phyloP scores from a whole-genome alignment of 2,113 vertebrate species.

The Anoura caudifer region DNA sequence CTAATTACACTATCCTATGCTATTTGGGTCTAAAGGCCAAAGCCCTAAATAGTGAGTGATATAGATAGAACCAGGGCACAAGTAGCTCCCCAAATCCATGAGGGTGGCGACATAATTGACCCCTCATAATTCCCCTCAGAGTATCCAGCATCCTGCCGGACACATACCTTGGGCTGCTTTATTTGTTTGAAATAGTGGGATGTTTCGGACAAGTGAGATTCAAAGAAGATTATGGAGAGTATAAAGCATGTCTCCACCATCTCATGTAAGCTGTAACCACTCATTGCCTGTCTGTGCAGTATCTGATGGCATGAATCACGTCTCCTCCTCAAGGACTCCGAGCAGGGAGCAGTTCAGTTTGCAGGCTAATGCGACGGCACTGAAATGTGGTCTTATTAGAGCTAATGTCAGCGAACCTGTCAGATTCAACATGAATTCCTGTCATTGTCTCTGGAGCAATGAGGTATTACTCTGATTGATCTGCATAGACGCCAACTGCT shows the following conservation, averaged over 20 bases:
- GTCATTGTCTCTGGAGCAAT: conserved; percentile 8
- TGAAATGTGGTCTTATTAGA: conserved; percentile 38
- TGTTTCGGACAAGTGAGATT: not conserved
- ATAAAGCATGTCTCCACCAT: not conserved
- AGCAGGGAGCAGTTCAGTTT: not conserved
- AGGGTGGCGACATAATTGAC: accelerated
- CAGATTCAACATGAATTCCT: not conserved
- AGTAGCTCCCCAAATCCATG: not conserved
- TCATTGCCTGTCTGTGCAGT: not conserved
- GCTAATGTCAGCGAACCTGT: conserved; percentile 16
- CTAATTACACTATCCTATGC: not conserved
- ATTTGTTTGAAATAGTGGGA: not conserved
- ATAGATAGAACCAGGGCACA: not conserved
- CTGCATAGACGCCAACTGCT: not conserved
- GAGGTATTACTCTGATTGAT: conserved; percentile 19
- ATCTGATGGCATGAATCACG: not conserved
- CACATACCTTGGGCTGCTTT: not conserved
- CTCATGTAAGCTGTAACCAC: not conserved
- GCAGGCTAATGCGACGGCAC: not conserved
- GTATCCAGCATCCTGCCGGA: not conserved
- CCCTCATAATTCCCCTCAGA: not conserved
- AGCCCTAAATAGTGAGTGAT: not conserved
- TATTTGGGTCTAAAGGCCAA: not conserved
- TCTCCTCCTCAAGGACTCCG: not conserved
- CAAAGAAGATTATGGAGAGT: not conserved